These are phyloP conservation scores for Prionace glauca DNA, from an alignment of 2,797 vertebrate species.

Conservation along the genomic window DNA sequence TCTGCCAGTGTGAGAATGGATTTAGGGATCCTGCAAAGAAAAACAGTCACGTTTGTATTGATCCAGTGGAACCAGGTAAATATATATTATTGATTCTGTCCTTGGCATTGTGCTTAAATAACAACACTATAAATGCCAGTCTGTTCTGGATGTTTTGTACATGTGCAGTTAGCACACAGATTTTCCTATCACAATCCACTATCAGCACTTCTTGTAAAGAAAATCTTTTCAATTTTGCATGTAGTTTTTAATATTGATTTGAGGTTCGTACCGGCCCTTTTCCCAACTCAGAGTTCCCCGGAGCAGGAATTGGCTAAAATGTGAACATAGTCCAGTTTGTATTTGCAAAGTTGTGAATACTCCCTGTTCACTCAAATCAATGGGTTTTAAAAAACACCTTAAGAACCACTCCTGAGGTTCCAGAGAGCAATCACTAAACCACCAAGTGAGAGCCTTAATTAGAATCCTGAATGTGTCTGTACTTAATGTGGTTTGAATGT, in stretches of 20 bases:
- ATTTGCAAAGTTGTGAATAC: not conserved
- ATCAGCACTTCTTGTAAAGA: not conserved
- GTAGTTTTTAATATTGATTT: not conserved
- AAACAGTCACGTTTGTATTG: not conserved
- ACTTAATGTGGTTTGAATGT: not conserved
- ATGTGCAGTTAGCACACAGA: not conserved
- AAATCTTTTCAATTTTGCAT: too few relatives aligned
- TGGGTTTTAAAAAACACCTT: not conserved
- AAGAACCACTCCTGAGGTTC: not conserved
- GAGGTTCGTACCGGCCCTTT: not conserved
- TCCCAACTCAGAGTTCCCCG: not conserved
- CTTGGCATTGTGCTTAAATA: too few relatives aligned
- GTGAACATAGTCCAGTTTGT: not conserved
- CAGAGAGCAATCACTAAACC: not conserved
- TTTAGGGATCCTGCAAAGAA: too few relatives aligned
- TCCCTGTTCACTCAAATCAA: not conserved
- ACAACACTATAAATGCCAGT: not conserved
- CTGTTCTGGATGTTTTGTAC: not conserved
- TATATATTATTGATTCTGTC: not conserved
- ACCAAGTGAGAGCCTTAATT: not conserved
- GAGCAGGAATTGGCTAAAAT: too few relatives aligned
- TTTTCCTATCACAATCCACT: too few relatives aligned
- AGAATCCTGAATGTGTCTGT: not conserved
- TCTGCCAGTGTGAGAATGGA: slow-evolving; percentile 1
- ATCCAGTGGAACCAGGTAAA: not conserved